Base-by-base conservation (phyloP, 2,888 invertebrate species). In the Phragmatobia fuliginosa region DNA sequence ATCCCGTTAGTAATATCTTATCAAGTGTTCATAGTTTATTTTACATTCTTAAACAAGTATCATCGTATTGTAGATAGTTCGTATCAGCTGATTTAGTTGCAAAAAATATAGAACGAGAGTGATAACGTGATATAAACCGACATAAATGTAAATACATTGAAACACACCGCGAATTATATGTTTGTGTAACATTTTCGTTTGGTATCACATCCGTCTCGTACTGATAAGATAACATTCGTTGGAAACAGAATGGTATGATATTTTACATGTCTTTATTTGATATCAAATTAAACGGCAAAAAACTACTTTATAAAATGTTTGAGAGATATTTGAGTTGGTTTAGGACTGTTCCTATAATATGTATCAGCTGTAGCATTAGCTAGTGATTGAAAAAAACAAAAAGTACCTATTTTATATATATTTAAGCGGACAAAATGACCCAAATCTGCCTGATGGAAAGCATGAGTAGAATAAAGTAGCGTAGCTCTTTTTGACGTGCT, bases 221-320 rank as follows among this genome's bases (percentile, higher is more conserved):
- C 63, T 18, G 81, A 81, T 81, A 79, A 81, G 80, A 82, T 82
- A 80, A 67, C 61, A 66, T 66, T 74, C 62, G 72, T 49, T 72
- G 66, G 61, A 66, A 74, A 78, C 72, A 68, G 66, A 33, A 66
- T 41, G 31, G 66, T 18, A 41, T 45, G 62, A 64, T 64, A 36
- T 65, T 72, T 76, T 78, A 78, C 80, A 81, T 68, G 68, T 77
- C 71, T 70, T 65, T 65, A 65, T 68, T 70, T 68, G 64, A 33
- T 75, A 74, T 69, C 68, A 49, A 32, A 58, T 28, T 21, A 16
- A 36, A 28, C 14, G 70, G 67, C 62, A 73, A 72, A 73, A 74
- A 71, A 59, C 16, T 31, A 14, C 60, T 60, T 60, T 25, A 45
- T n/a, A 62, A n/a, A 62, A 52, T 67, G 58, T 66, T 65, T 56